phyloP scores from a whole-genome alignment of 2,113 vertebrate species.

The Zosterops hypoxanthus region DNA sequence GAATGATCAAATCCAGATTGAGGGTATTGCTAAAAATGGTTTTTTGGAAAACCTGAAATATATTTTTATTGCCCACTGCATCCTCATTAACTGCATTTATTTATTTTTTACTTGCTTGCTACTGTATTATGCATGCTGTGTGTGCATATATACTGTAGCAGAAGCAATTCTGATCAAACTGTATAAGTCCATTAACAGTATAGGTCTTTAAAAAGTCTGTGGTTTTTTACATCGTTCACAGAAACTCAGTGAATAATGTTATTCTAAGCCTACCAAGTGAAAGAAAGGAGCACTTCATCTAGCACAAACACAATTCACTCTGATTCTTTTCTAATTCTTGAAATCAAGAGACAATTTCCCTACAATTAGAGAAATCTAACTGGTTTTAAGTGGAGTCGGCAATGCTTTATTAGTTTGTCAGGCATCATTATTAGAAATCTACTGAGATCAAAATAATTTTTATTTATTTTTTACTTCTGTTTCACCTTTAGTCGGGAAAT shows the following conservation, averaged over 20 bases:
- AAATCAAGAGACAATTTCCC: not conserved
- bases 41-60: not conserved
- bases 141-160: not conserved
- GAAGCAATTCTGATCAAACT: not conserved
- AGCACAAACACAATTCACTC: not conserved
- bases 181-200: not conserved
- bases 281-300: not conserved
- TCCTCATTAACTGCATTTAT: not conserved
- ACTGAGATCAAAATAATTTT: not conserved
- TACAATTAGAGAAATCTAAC: not conserved
- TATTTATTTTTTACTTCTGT: not conserved
- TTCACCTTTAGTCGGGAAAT: not conserved
- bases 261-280: not conserved
- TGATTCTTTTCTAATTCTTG: not conserved
- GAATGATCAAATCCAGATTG: not conserved
- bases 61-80: not conserved
- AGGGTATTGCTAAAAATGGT: not conserved
- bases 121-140: not conserved
- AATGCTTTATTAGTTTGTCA: not conserved
- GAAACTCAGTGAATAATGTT: not conserved
- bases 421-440: not conserved
- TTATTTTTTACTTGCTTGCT: not conserved
- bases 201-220: not conserved
- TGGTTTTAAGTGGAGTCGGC: not conserved
- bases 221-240: not conserved